These are phyloP conservation scores for Antheraea yamamai DNA, from an alignment of 2,888 invertebrate genomes.

Conservation along the genomic window DNA sequence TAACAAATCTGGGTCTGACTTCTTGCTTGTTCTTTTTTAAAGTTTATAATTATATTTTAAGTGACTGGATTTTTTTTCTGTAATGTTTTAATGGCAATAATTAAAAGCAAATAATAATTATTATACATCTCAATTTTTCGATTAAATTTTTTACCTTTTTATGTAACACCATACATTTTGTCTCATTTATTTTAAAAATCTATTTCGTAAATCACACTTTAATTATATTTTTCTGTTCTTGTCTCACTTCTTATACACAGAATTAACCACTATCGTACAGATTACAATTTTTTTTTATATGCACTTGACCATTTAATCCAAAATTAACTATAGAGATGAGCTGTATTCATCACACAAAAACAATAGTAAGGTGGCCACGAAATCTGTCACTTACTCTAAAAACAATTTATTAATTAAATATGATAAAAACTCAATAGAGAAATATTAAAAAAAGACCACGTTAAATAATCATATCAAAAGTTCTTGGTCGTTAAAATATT, in stretches of 20 bases:
- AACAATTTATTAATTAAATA: too few species aligned
- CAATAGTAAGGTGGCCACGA: too few species aligned
- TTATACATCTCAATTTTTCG: too few species aligned
- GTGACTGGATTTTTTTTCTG: too few species aligned
- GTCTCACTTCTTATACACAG: background rate
- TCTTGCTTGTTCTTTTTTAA: too few species aligned
- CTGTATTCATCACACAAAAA: too few species aligned
- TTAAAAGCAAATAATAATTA: too few species aligned
- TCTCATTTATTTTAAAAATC: background rate
- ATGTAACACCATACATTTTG: background rate
- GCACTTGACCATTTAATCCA: background rate
- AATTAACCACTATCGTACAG: background rate
- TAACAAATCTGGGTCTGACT: too few species aligned
- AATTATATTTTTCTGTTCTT: background rate
- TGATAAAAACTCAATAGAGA: too few species aligned
- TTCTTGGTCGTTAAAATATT: conserved; percentile 79
- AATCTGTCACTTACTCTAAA: too few species aligned
- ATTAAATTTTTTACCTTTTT: background rate
- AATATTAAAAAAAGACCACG: background rate
- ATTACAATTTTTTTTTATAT: background rate
- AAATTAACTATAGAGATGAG: background rate
- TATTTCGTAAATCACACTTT: background rate
- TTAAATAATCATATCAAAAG: conserved; percentile 27
- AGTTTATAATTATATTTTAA: too few species aligned
- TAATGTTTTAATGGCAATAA: too few species aligned